Evolutionary conservation across 2,113 vertebrate genomes (phyloP), one percentile per base, ranked within the genome.

Genomic region (Leucosticte australis): DNA sequence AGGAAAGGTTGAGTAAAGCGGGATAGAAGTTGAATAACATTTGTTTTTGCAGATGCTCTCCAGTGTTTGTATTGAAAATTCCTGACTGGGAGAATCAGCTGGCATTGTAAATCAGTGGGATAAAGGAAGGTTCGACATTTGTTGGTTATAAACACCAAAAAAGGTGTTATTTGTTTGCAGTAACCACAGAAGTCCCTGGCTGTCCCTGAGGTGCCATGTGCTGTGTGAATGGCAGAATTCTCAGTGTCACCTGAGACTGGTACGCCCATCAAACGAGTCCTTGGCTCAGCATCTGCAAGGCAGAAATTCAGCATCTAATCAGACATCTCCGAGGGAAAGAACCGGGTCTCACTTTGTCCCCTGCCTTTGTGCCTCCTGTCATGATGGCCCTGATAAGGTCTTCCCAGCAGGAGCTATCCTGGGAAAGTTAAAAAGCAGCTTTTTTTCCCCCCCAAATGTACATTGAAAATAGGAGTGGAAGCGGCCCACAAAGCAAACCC

Each of bases 391-490:
- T 24, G 93, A 94, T 93, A 96, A 89, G 8, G 75, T 84, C 88
- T 82, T 64, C 64, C 89, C 56, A 56, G 41, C 56, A 73, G 57
- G 13, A 94, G 24, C 30, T 84, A 23, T 62, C 88, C 86, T 90
- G 69, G 87, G 92, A 96, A 97, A 96, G 84, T 21, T 21, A 81
- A 75, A 90, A 59, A 75, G 83, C 30, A 77, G 59, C 13, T 65
- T 1, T 33, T n/a, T 22, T 10, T 4, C 4, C 7, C 2, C 10
- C 9, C 14, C 7, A 63, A 94, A 55, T 3, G 62, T 55, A 71
- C 47, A 73, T n/a, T 62, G 69, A 88, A 90, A 87, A 83, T 21
- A 76, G 62, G 52, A 83, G 74, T 62, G 47, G 74, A 33, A 71
- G 42, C 59, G 63, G 64, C 53, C 9, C 79, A 67, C 92, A 95